Percentiles rank a stretch among this genome's conserved stretches.
These are phyloP conservation scores for Apomyelois bistriatella DNA, from an alignment of 2,888 invertebrate genomes.

Conservation along the genomic window DNA sequence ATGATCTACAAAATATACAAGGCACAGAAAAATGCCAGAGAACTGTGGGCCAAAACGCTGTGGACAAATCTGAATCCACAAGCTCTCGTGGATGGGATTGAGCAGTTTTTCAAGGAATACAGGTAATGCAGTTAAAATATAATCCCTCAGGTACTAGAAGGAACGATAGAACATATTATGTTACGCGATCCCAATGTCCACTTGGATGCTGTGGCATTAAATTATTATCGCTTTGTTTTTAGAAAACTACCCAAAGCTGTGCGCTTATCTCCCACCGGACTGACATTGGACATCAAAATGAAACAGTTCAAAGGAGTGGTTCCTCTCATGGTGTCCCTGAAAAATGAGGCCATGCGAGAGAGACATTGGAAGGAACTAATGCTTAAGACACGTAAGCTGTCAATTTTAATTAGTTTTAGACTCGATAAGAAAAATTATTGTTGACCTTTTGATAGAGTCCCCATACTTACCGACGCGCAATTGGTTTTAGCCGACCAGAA, in stretches of 20 bases:
- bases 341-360: conserved; percentile 93
- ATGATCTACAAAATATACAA: conserved; percentile 87
- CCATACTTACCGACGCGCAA: no score
- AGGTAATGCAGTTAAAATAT: conserved; percentile 41
- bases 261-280: conserved; percentile 81
- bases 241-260: conserved; percentile 85
- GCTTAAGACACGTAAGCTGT: conserved; percentile 86
- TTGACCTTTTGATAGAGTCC: no score
- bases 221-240: no score
- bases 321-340: conserved; percentile 93
- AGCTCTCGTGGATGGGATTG: conserved; percentile 91
- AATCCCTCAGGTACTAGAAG: no score
- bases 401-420: not conserved
- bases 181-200: not conserved
- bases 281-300: conserved; percentile 89
- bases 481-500: no score
- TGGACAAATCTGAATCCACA: conserved; percentile 94
- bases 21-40: conserved; percentile 87
- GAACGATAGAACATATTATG: not conserved
- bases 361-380: conserved; percentile 95
- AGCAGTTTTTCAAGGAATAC: conserved; percentile 89
- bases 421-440: not conserved
- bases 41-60: conserved; percentile 91
- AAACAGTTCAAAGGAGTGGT: conserved; percentile 92
- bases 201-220: no score